Evolutionary conservation across 2,888 invertebrate genomes (phyloP).

Genomic region (Lycia hirtaria): DNA sequence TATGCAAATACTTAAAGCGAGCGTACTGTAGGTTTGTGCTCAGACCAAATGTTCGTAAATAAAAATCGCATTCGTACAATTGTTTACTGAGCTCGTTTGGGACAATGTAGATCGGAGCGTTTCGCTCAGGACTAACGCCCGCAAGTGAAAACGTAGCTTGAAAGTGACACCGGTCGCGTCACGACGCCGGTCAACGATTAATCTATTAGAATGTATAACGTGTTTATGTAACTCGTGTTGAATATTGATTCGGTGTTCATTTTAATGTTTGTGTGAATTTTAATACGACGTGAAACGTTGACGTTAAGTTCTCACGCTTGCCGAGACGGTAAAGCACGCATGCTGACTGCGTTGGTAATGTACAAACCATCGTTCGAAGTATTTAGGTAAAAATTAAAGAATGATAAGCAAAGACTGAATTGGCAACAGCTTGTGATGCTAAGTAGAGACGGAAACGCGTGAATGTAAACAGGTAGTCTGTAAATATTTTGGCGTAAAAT

Average conservation of each 20-base stretch:
- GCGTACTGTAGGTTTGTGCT: background rate
- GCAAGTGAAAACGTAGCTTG: background rate
- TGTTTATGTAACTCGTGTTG: slow-evolving; percentile 18
- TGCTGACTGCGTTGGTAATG: slow-evolving; percentile 25
- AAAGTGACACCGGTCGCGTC: background rate
- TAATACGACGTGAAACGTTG: slow-evolving; percentile 24
- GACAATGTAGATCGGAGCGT: background rate
- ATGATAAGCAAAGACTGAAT: slow-evolving; percentile 75
- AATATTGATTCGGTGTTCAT: slow-evolving; percentile 30
- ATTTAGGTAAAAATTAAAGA: slow-evolving; percentile 50
- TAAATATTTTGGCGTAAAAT: slow-evolving; percentile 49
- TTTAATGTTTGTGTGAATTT: slow-evolving; percentile 27
- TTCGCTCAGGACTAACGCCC: background rate
- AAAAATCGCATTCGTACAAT: background rate
- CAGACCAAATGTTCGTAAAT: background rate
- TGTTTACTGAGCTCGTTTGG: too few species aligned
- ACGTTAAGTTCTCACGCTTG: slow-evolving; percentile 23
- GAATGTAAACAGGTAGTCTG: slow-evolving; percentile 62
- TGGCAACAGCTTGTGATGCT: slow-evolving; percentile 79
- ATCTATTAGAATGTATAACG: slow-evolving; percentile 22
- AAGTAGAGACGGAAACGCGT: slow-evolving; percentile 56
- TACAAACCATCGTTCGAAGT: slow-evolving; percentile 20
- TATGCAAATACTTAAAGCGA: background rate
- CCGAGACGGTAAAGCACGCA: slow-evolving; percentile 5
- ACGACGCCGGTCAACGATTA: background rate